A percentile compares a stretch with the other conserved stretches of the same genome.
phyloP scores from a whole-genome alignment of 2,113 vertebrate genomes.

The Neoarius graeffei region DNA sequence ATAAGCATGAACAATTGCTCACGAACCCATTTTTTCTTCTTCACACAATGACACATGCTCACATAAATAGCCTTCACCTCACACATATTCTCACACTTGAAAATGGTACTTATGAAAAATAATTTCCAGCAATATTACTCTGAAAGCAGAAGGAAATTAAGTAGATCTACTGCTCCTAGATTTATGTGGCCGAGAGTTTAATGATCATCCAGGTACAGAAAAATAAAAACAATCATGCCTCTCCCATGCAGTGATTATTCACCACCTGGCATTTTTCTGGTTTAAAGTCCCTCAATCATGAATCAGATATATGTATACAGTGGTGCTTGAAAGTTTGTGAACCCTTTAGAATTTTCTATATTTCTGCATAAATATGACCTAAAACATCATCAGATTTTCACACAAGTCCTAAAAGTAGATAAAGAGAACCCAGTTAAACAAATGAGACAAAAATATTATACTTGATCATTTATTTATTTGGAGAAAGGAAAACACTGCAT shows the following conservation, averaged over 20 bases:
- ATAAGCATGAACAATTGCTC: constrained; percentile 42
- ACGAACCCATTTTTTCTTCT: constrained; percentile 39
- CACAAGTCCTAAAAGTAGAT: too few species aligned
- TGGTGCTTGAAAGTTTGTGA: too few species aligned
- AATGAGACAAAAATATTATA: too few species aligned
- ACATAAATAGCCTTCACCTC: constrained; percentile 46
- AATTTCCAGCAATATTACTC: constrained; percentile 18
- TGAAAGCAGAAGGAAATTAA: constrained; percentile 15
- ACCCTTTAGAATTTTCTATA: too few species aligned
- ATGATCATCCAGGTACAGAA: not conserved
- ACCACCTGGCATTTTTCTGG: not conserved
- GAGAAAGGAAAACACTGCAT: too few species aligned
- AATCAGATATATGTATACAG: constrained; percentile 1
- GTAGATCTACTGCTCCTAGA: not conserved
- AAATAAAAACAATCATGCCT: not conserved
- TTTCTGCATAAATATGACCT: too few species aligned
- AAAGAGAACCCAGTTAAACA: too few species aligned
- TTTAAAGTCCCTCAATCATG: not conserved
- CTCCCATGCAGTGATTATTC: not conserved
- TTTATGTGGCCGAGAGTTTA: not conserved
- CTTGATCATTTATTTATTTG: too few species aligned
- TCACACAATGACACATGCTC: constrained; percentile 48
- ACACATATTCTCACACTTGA: constrained; percentile 46
- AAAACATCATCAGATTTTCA: too few species aligned
- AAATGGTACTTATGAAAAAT: constrained; percentile 31